A percentile compares a stretch with the other conserved stretches of the same genome.
These are phyloP conservation scores for Chamaetylas fuelleborni DNA, from an alignment of 2,113 vertebrate genomes.

Conservation along the genomic window DNA sequence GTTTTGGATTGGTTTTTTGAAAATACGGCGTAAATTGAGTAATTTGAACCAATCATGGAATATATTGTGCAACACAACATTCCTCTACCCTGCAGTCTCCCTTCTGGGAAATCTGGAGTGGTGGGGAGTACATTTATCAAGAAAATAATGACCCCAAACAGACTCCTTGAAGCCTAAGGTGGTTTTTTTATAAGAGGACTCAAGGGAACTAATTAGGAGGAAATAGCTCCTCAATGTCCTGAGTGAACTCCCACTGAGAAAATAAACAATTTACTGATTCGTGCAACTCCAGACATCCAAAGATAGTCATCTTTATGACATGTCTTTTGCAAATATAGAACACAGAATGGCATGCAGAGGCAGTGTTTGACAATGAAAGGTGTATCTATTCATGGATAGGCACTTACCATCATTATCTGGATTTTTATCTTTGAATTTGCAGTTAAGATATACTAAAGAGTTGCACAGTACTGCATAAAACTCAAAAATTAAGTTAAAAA, in stretches of 20 bases:
- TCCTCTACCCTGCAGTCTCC: conserved; percentile 27
- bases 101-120: conserved; percentile 52
- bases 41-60: conserved; percentile 61
- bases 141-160: conserved; percentile 70
- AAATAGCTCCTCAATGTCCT: conserved; percentile 63
- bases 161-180: conserved; percentile 55
- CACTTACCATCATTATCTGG: background rate
- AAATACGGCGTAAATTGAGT: conserved; percentile 60
- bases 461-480: too few species aligned
- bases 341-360: background rate
- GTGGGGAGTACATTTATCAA: conserved; percentile 58
- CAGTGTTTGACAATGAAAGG: background rate
- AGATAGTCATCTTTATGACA: background rate
- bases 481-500: background rate
- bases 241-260: conserved; percentile 51
- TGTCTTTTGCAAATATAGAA: background rate
- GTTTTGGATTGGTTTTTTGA: conserved; percentile 14
- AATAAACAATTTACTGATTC: conserved; percentile 64
- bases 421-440: background rate
- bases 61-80: conserved; percentile 48
- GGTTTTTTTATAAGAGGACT: conserved; percentile 54
- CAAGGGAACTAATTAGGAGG: conserved; percentile 76
- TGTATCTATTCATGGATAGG: background rate
- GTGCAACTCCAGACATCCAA: conserved; percentile 3
- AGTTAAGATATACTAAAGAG: background rate